phyloP scores from a whole-genome alignment of 2,888 invertebrate species.

The Drosophila emarginata region DNA sequence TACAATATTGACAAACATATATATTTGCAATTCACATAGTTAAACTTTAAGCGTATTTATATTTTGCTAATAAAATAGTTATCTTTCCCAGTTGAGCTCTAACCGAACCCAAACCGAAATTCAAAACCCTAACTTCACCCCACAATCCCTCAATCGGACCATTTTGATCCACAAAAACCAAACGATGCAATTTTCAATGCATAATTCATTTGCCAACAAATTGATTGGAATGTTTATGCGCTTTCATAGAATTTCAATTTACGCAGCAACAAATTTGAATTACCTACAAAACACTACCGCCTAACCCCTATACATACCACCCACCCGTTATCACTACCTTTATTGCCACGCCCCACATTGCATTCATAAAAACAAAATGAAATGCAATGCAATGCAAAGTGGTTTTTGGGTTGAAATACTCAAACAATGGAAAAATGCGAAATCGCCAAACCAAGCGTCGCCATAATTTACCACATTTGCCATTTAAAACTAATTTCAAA shows the following conservation, averaged over 20 bases:
- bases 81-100: background rate
- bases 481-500: slow-evolving; percentile 60
- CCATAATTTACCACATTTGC: slow-evolving; percentile 48
- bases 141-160: background rate
- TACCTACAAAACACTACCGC: slow-evolving; percentile 37
- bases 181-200: slow-evolving; percentile 51
- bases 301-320: slow-evolving; percentile 1
- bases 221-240: slow-evolving; percentile 67
- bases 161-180: slow-evolving; percentile 24
- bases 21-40: background rate
- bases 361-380: slow-evolving; percentile 29
- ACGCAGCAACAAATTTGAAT: slow-evolving; percentile 63
- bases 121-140: background rate
- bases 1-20: background rate
- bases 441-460: slow-evolving; percentile 25
- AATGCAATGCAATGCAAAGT: slow-evolving; percentile 51
- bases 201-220: slow-evolving; percentile 68
- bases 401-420: slow-evolving; percentile 7
- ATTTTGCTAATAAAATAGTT: slow-evolving; percentile 11
- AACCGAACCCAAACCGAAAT: background rate
- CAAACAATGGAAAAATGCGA: slow-evolving; percentile 56
- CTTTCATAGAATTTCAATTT: slow-evolving; percentile 61
- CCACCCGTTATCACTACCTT: background rate
- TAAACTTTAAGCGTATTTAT: slow-evolving; percentile 17
- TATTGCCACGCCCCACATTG: background rate